Conservation (phyloP, 2,888 invertebrate species). For the Dicranocentrus wangi region DNA sequence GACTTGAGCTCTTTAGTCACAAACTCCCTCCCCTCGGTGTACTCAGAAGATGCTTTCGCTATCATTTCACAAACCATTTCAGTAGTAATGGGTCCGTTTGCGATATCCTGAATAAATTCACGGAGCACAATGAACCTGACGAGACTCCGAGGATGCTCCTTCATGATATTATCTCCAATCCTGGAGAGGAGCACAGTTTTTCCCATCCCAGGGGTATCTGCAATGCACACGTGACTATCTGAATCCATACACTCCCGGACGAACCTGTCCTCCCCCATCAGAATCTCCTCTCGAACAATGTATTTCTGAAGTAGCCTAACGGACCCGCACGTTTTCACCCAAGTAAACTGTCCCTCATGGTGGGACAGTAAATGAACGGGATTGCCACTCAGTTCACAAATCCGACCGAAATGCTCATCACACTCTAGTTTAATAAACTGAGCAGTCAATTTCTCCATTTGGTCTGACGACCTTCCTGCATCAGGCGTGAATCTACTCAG, state of each 20-base stretch:
- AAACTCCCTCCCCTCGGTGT: background rate
- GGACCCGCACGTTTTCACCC: background rate
- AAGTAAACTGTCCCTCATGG: background rate
- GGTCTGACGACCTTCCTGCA: background rate
- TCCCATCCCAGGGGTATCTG: constrained; percentile 12
- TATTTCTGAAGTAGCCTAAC: background rate
- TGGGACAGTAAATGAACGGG: background rate
- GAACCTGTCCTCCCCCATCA: background rate
- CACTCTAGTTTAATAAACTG: background rate
- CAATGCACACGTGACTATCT: background rate
- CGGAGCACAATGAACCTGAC: background rate
- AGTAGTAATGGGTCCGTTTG: background rate
- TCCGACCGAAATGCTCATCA: background rate
- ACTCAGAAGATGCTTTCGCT: background rate
- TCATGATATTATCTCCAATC: background rate
- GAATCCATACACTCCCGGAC: background rate
- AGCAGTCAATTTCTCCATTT: background rate
- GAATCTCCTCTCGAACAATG: background rate
- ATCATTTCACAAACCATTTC: background rate
- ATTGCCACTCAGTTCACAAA: background rate
- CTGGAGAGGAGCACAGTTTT: background rate
- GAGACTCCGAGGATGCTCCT: background rate
- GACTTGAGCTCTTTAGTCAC: background rate
- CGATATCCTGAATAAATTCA: background rate
- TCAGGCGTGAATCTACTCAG: background rate